These are phyloP conservation scores for Acinonyx jubatus DNA, from an alignment of 2,113 vertebrate genomes.

Conservation along the genomic window DNA sequence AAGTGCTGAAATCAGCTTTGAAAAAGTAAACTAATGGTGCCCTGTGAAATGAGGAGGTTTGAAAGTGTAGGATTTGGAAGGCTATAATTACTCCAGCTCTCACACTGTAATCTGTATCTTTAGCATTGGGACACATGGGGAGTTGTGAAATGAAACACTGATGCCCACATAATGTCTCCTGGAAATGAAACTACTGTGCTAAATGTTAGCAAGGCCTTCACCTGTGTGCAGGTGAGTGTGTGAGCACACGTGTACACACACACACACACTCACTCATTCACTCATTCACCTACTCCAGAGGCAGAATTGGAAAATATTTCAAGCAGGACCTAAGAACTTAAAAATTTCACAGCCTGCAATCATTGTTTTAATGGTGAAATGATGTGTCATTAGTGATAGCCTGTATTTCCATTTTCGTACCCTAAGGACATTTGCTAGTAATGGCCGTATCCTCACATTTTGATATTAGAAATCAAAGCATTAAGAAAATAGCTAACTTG, in stretches of 20 bases:
- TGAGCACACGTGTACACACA: background rate
- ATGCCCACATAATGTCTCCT: background rate
- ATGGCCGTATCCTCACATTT: background rate
- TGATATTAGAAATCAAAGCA: background rate
- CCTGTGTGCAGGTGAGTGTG: background rate
- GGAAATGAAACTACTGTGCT: background rate
- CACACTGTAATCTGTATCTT: slow-evolving; percentile 29
- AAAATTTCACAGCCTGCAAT: background rate
- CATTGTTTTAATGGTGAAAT: background rate
- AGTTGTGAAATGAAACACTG: background rate
- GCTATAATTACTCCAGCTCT: slow-evolving; percentile 22
- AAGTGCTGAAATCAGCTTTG: slow-evolving; percentile 77
- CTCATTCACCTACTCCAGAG: background rate
- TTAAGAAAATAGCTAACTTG: slow-evolving; percentile 48
- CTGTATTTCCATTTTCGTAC: background rate
- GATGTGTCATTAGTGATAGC: background rate
- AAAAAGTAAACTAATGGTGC: slow-evolving; percentile 59
- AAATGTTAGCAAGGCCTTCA: background rate
- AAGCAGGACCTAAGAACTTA: background rate
- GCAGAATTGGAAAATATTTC: background rate
- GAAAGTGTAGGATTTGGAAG: slow-evolving; percentile 15
- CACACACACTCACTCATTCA: background rate
- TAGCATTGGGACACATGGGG: background rate
- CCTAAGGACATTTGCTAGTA: background rate
- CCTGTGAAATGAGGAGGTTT: slow-evolving; percentile 58